Conservation (phyloP, 2,888 invertebrate genomes). For the Trichogramma evanescens region DNA sequence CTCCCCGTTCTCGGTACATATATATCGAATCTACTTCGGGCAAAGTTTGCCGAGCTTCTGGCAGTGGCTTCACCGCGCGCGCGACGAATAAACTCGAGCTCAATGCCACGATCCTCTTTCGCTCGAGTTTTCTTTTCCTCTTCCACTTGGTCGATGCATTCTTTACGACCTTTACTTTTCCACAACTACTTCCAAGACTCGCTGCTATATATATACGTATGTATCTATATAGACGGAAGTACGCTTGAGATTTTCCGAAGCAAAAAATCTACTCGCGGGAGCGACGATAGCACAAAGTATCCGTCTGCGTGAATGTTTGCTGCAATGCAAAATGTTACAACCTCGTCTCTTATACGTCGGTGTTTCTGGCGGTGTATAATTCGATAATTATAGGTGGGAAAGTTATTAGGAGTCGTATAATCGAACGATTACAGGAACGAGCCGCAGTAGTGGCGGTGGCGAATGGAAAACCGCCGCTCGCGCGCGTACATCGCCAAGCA, state of each 20-base stretch:
- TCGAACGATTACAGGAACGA: too few species aligned
- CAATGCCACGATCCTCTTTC: slow-evolving; percentile 1
- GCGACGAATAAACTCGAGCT: not conserved
- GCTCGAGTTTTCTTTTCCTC: slow-evolving; percentile 42
- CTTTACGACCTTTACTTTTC: slow-evolving; percentile 24
- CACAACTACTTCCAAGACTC: slow-evolving; percentile 28
- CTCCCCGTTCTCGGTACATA: too few species aligned
- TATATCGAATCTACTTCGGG: too few species aligned
- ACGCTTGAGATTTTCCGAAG: slow-evolving; percentile 26
- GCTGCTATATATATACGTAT: not conserved
- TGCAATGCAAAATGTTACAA: not conserved
- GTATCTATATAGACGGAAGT: slow-evolving; percentile 27
- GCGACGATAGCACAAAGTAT: not conserved
- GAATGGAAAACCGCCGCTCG: not conserved
- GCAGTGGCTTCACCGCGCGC: not conserved
- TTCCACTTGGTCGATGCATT: slow-evolving; percentile 35
- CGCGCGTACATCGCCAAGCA: slow-evolving; percentile 1
- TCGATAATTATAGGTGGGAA: not conserved
- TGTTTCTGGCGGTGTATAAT: not conserved
- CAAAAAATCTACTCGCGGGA: slow-evolving; percentile 5
- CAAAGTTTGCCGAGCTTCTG: too few species aligned
- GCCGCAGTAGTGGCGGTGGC: not conserved
- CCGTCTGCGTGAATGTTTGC: too few species aligned
- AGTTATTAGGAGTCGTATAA: not conserved
- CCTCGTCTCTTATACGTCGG: not conserved